These are phyloP conservation scores for Scopus umbretta DNA, from an alignment of 2,113 vertebrate species.

Conservation along the genomic window DNA sequence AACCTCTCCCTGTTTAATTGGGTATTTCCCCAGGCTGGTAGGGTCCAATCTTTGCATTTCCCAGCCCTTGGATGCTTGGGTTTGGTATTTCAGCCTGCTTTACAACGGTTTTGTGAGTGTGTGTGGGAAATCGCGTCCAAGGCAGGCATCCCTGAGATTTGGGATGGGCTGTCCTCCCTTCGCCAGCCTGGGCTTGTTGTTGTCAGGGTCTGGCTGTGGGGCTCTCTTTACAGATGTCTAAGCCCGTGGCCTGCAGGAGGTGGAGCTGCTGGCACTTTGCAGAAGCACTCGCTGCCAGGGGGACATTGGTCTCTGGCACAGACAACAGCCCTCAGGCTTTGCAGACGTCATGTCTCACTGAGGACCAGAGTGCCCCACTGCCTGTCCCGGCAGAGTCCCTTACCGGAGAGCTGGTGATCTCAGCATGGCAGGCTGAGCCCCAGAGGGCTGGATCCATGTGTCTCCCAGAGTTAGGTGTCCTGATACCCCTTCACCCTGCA, in stretches of 20 bases:
- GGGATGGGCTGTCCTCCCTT: no score
- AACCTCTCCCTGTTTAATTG: rapidly evolving
- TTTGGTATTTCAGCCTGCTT: not conserved
- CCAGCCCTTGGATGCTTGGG: not conserved
- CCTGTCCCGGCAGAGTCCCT: not conserved
- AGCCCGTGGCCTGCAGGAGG: not conserved
- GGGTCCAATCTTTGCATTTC: not conserved
- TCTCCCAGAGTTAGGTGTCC: not conserved
- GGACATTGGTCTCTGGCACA: not conserved
- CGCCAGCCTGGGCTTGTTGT: rapidly evolving
- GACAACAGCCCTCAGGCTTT: not conserved
- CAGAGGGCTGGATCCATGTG: not conserved
- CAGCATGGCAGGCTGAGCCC: not conserved
- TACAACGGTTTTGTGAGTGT: rapidly evolving
- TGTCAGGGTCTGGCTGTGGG: not conserved
- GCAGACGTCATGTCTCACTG: not conserved
- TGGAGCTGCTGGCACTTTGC: not conserved
- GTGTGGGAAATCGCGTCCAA: rapidly evolving
- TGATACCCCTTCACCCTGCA: not conserved
- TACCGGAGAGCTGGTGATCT: not conserved
- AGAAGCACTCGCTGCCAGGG: not conserved
- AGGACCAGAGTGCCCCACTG: not conserved
- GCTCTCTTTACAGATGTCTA: not conserved
- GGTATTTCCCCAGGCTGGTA: not conserved
- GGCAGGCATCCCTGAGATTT: not conserved